phyloP scores from a whole-genome alignment of 2,113 vertebrate genomes.

The Myrmecophaga tridactyla region DNA sequence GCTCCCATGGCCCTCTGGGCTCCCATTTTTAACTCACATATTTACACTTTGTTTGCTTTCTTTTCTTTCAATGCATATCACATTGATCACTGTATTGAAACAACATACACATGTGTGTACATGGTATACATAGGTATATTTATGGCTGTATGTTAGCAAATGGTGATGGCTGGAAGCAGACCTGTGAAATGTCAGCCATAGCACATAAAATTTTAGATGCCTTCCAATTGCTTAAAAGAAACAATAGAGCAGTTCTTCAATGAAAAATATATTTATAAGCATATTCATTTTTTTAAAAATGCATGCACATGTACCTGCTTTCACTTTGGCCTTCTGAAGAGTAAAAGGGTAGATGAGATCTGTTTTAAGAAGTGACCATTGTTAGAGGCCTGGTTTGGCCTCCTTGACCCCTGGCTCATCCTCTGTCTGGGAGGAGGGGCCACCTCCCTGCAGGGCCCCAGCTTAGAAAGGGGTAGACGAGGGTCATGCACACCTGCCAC shows the following conservation, averaged over 20 bases:
- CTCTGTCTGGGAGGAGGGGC: not conserved
- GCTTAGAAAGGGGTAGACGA: not conserved
- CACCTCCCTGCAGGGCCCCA: no score
- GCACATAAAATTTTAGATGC: not conserved
- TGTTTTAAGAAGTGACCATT: not conserved
- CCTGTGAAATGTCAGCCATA: not conserved
- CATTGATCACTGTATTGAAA: rapidly evolving
- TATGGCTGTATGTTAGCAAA: rapidly evolving
- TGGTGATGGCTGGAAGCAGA: not conserved
- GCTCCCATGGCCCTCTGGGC: no score
- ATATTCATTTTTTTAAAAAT: rapidly evolving
- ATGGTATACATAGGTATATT: rapidly evolving
- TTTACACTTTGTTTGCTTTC: not conserved
- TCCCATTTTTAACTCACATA: no score
- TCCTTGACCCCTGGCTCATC: rapidly evolving
- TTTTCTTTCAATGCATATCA: not conserved
- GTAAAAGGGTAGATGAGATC: rapidly evolving
- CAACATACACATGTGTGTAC: not conserved
- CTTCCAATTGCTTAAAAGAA: not conserved
- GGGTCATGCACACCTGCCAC: no score
- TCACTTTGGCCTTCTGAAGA: not conserved
- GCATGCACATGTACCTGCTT: not conserved
- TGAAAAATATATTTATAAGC: not conserved
- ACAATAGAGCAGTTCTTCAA: not conserved
- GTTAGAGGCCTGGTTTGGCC: rapidly evolving